Conservation (phyloP, 1,140 invertebrate species). For the Ganaspis sp. region DNA sequence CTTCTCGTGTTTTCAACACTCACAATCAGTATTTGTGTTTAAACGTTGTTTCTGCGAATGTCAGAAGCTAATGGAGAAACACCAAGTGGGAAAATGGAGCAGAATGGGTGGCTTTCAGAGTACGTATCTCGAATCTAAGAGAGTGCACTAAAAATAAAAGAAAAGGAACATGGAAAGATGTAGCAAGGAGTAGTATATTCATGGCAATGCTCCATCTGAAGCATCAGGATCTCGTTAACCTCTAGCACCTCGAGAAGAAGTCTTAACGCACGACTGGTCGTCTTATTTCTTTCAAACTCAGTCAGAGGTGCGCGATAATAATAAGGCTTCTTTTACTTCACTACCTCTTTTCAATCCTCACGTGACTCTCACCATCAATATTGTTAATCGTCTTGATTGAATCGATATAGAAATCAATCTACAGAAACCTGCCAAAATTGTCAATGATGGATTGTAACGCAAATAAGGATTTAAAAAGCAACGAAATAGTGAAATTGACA, state of each 20-base stretch:
- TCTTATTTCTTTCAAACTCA: background rate
- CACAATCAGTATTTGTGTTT: background rate
- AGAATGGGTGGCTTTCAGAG: conserved; percentile 11
- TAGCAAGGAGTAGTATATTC: background rate
- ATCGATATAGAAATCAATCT: too few relatives aligned
- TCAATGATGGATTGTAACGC: too few relatives aligned
- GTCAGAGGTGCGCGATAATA: conserved; percentile 16
- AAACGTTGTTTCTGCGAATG: background rate
- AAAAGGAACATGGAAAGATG: background rate
- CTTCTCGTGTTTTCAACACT: background rate
- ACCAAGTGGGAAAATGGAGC: background rate
- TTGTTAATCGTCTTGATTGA: background rate
- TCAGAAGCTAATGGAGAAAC: background rate
- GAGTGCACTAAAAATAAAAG: background rate
- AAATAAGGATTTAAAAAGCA: too few relatives aligned
- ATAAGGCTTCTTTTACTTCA: background rate
- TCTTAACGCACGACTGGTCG: conserved; percentile 22
- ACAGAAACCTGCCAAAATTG: too few relatives aligned
- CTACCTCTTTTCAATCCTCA: background rate
- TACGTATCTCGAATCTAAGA: background rate
- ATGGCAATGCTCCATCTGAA: conserved; percentile 19
- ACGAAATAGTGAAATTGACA: too few relatives aligned
- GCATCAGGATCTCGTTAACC: conserved; percentile 58
- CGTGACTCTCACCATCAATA: background rate
- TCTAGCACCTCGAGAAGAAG: conserved; percentile 36